phyloP scores from a whole-genome alignment of 2,797 vertebrate genomes.

The Discoglossus pictus region DNA sequence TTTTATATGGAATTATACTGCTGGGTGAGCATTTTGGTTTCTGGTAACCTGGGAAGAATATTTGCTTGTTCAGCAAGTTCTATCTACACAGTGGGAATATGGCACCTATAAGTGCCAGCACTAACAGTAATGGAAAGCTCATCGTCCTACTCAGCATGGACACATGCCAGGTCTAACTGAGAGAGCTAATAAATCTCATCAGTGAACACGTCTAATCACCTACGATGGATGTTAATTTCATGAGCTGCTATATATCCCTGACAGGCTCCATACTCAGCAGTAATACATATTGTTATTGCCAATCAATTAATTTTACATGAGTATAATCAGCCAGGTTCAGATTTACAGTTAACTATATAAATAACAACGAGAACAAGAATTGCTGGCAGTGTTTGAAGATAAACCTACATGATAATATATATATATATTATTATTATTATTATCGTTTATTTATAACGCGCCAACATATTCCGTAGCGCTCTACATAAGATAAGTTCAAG shows the following conservation, averaged over 20 bases:
- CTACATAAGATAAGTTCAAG: no score
- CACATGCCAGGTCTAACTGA: background rate
- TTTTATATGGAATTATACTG: no score
- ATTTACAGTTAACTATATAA: slow-evolving; percentile 12
- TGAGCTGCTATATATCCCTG: background rate
- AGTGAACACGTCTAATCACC: background rate
- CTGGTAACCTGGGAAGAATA: no score
- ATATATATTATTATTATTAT: no score
- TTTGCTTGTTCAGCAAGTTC: no score
- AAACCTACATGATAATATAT: background rate
- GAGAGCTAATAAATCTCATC: background rate
- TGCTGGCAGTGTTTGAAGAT: background rate
- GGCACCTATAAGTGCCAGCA: no score
- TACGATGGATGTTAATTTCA: slow-evolving; percentile 9
- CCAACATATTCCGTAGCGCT: no score
- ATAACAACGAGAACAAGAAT: background rate
- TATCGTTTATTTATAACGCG: no score
- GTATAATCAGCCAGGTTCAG: slow-evolving; percentile 12
- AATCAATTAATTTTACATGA: slow-evolving; percentile 29
- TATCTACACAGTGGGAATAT: no score
- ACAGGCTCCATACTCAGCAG: background rate
- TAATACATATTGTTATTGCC: slow-evolving; percentile 1
- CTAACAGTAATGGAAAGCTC: no score
- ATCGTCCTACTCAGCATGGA: background rate
- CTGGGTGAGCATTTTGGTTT: no score